These are phyloP conservation scores for Ormyrus rosae DNA, from an alignment of 2,888 invertebrate genomes.

Conservation along the genomic window DNA sequence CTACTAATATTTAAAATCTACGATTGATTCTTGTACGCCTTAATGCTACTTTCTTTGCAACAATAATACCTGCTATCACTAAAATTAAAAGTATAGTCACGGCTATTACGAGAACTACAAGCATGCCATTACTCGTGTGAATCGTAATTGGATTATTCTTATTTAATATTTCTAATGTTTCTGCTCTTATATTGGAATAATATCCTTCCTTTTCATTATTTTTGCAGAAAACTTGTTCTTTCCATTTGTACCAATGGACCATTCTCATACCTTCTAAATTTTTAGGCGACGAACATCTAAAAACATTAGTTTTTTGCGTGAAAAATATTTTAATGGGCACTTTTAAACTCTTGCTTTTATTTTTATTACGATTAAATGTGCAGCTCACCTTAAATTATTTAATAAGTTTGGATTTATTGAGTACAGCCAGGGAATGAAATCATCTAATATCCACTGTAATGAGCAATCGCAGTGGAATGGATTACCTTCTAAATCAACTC, in stretches of 20 bases:
- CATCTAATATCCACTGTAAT: constrained; percentile 79
- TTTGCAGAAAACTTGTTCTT: constrained; percentile 74
- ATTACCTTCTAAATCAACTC: constrained; percentile 80
- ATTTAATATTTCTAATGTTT: constrained; percentile 56
- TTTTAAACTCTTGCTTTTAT: not conserved
- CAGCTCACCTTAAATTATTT: constrained; percentile 77
- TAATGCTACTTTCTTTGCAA: constrained; percentile 61
- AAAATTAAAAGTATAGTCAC: constrained; percentile 62
- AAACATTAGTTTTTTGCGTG: not conserved
- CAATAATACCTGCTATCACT: constrained; percentile 65
- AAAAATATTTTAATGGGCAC: not conserved
- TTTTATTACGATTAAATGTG: not conserved
- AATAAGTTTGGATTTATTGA: constrained; percentile 75
- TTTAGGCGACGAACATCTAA: constrained; percentile 78
- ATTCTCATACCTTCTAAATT: constrained; percentile 77
- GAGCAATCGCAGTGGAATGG: constrained; percentile 81
- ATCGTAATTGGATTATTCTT: constrained; percentile 58
- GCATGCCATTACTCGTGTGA: constrained; percentile 64
- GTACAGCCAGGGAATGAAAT: constrained; percentile 77
- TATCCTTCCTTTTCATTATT: not conserved
- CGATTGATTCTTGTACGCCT: constrained; percentile 66
- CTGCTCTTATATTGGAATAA: constrained; percentile 57
- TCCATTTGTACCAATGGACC: constrained; percentile 81
- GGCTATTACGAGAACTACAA: constrained; percentile 62
- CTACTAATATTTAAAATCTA: constrained; percentile 63